Evolutionary conservation across 2,797 vertebrate genomes (phyloP).

Genomic region (Kryptolebias ocellatus): DNA sequence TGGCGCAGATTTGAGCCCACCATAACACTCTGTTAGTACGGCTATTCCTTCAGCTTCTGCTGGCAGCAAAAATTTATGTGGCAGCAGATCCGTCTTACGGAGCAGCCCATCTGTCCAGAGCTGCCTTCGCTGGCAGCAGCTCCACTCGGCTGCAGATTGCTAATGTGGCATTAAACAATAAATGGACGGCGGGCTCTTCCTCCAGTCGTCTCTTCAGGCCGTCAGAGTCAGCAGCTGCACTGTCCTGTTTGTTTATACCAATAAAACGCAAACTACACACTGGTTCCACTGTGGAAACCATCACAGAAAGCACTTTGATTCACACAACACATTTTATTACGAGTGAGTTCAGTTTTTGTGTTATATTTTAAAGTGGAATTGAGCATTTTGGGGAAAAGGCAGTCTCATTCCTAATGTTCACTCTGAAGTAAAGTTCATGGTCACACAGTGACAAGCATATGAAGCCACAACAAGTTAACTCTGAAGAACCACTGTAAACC

Average conservation of each 20-base stretch:
- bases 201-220: constrained; percentile 68
- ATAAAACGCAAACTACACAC: constrained; percentile 38
- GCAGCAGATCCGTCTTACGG: constrained; percentile 77
- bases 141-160: constrained; percentile 76
- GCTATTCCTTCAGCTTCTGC: constrained; percentile 70
- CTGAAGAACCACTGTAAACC: not conserved
- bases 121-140: constrained; percentile 74
- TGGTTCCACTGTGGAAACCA: constrained; percentile 12
- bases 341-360: not conserved
- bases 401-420: not conserved
- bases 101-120: constrained; percentile 81
- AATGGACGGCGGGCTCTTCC: constrained; percentile 67
- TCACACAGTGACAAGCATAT: not conserved
- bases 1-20: constrained; percentile 64
- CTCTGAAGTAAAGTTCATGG: not conserved
- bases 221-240: constrained; percentile 63
- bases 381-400: constrained; percentile 5
- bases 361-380: constrained; percentile 4
- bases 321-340: constrained; percentile 12
- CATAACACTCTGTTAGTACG: constrained; percentile 75
- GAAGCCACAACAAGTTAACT: not conserved
- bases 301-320: constrained; percentile 8
- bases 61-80: constrained; percentile 82
- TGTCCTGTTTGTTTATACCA: constrained; percentile 30
- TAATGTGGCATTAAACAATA: constrained; percentile 83